Base-by-base conservation (phyloP, 2,113 vertebrate genomes). In the Actenoides lindsayi region DNA sequence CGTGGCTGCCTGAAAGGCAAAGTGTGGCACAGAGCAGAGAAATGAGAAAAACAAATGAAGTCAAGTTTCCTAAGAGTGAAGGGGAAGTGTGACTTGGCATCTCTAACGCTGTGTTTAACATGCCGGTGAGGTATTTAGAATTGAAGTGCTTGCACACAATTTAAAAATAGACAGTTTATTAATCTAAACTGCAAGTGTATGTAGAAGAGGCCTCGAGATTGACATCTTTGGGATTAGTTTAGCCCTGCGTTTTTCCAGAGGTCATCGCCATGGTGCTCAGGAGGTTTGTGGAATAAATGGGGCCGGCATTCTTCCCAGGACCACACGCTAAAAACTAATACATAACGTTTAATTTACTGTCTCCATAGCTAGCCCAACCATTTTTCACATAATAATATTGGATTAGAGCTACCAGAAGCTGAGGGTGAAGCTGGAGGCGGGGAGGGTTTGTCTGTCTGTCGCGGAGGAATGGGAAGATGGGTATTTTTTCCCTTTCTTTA, bases 281-380 rank as follows among this genome's bases (percentile, higher is more conserved):
- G 96, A 97, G 96, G 96, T 97, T 97, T 97, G 95, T 96, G 91
- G 97, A 98, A 98, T 98, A 98, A 98, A 98, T 98, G 98, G 98
- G 96, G 97, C 97, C 95, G 13, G 84, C 37, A 2, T 97, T 96
- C 97, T 98, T 98, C 97, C 97, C 30, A 4, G 97, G 97, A 98
- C 98, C 89, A 90, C 96, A 97, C 14, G 67, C 95, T 89, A 98
- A 98, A 99, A 98, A 98, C 98, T 98, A 99, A 98, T 99, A 99
- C 98, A 99, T 99, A 99, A 98, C 98, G 97, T 99, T 99, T 99
- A 99, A 99, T 99, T 99, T 99, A 99, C 99, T 99, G 98, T 99
- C 99, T 98, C 98, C 96, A 93, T 97, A 98, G 98, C 96, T 94
- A 98, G 97, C 98, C 97, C 98, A 97, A 96, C 98, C 98, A 99